phyloP scores from a whole-genome alignment of 1,140 invertebrate genomes.

The Sinella curviseta region DNA sequence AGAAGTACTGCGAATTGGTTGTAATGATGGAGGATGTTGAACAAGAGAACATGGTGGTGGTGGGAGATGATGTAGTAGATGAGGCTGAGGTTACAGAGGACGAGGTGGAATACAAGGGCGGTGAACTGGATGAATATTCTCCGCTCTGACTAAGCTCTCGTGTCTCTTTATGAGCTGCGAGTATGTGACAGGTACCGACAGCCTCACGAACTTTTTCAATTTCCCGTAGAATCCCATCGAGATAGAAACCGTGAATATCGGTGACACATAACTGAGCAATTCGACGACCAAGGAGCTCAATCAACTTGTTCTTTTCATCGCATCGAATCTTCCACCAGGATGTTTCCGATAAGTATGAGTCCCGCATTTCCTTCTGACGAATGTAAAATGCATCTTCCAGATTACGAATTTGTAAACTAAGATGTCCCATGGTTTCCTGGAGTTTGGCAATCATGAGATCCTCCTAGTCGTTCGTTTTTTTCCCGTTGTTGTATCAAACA shows the following conservation, averaged over 20 bases:
- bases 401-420: conserved; percentile 39
- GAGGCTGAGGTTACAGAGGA: background rate
- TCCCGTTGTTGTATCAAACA: background rate
- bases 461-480: conserved; percentile 21
- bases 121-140: background rate
- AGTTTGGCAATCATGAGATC: conserved; percentile 39
- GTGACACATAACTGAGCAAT: conserved; percentile 46
- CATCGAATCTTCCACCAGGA: conserved; percentile 45
- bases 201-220: conserved; percentile 35
- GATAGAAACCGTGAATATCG: conserved; percentile 40
- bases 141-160: background rate
- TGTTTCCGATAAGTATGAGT: conserved; percentile 44
- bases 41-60: background rate
- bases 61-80: background rate
- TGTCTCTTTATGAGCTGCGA: background rate
- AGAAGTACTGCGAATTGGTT: background rate
- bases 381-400: conserved; percentile 31
- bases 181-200: conserved; percentile 3
- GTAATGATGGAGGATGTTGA: background rate
- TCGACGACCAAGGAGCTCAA: conserved; percentile 42
- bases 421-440: conserved; percentile 25
- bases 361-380: conserved; percentile 40
- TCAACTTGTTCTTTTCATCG: conserved; percentile 45
- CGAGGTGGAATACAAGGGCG: background rate
- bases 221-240: conserved; percentile 45